Conservation (phyloP, 2,797 vertebrate genomes). For the Cryptoprocta ferox region DNA sequence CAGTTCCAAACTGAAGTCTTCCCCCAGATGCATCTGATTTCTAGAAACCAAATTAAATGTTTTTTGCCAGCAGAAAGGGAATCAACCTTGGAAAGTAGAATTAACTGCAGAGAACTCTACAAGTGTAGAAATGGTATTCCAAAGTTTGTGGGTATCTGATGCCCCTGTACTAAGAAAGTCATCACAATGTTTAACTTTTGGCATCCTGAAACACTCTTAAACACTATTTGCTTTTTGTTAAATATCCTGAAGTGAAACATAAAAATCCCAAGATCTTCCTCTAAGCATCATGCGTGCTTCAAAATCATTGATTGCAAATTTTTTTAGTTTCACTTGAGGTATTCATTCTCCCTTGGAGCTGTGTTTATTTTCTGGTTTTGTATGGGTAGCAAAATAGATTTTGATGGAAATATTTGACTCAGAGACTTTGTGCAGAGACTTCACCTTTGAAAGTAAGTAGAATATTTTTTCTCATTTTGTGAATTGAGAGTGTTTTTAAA, state of each 20-base stretch:
- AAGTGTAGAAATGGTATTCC: neutral
- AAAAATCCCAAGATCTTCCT: neutral
- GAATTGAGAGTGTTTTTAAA: neutral
- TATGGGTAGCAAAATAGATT: neutral
- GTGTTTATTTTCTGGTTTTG: neutral
- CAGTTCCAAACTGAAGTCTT: neutral
- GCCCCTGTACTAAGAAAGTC: neutral
- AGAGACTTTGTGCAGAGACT: neutral
- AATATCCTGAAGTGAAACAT: neutral
- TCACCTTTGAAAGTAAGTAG: neutral
- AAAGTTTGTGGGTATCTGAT: neutral
- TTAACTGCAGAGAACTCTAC: neutral
- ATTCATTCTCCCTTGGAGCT: neutral
- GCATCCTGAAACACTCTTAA: neutral
- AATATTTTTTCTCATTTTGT: neutral
- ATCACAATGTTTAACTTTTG: neutral
- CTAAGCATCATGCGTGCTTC: neutral
- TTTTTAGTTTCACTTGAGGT: neutral
- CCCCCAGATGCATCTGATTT: neutral
- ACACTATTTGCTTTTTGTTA: neutral
- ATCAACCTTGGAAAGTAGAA: neutral
- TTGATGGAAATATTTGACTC: neutral
- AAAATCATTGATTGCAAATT: neutral
- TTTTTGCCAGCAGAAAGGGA: neutral
- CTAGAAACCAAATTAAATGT: neutral